Percentiles rank a stretch among this genome's conserved stretches.
Conservation (phyloP, 2,888 invertebrate species). For the Allygus modestus region DNA sequence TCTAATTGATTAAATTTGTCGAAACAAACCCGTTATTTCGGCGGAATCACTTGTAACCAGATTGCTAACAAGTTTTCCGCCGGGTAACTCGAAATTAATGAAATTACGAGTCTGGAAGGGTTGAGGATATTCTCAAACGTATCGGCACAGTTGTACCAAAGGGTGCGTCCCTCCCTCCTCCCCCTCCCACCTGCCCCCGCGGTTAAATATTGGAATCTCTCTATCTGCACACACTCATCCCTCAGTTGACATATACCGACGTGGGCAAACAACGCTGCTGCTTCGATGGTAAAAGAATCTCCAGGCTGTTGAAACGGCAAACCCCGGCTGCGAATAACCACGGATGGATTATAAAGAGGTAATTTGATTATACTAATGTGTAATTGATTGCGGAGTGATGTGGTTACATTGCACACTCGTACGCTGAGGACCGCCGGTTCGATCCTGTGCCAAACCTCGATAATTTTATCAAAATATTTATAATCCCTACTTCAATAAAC, state of each 20-base stretch:
- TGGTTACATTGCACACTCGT: no score
- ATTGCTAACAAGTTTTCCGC: conserved; percentile 56
- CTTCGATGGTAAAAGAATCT: conserved; percentile 3
- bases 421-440: no score
- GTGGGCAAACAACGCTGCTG: conserved; percentile 3
- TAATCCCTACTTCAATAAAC: no score
- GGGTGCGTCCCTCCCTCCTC: neutral
- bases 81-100: conserved; percentile 55
- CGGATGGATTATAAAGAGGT: no score
- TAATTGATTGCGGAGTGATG: no score
- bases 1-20: conserved; percentile 43
- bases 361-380: no score
- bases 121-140: conserved; percentile 49
- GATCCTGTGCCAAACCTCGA: no score
- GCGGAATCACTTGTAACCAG: conserved; percentile 35
- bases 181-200: neutral
- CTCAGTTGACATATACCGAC: conserved; percentile 45
- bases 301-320: neutral
- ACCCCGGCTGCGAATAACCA: no score
- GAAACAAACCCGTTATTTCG: conserved; percentile 37
- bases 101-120: conserved; percentile 49
- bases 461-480: no score
- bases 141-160: neutral
- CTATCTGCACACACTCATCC: conserved; percentile 16
- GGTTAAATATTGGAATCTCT: conserved; percentile 50